Percentiles rank a stretch among this genome's conserved stretches.
phyloP scores from a whole-genome alignment of 2,113 vertebrate genomes.

The Aphyosemion australe region DNA sequence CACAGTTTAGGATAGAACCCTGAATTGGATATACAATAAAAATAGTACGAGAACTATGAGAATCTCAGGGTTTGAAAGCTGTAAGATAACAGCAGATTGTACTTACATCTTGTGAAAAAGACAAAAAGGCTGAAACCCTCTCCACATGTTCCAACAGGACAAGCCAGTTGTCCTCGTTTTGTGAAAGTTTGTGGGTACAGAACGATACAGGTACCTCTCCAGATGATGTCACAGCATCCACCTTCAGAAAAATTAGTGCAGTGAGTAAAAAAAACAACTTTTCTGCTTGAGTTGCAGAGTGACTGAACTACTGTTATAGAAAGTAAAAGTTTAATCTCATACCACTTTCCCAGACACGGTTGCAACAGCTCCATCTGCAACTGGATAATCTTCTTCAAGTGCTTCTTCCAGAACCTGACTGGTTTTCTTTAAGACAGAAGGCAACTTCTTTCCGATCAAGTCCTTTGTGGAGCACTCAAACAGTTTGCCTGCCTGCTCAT shows the following conservation, averaged over 20 bases:
- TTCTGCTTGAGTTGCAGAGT: not conserved
- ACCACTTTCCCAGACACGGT: conserved; percentile 88
- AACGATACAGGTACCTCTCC: conserved; percentile 83
- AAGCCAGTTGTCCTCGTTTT: conserved; percentile 70
- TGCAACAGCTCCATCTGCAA: conserved; percentile 68
- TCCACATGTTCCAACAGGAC: conserved; percentile 88
- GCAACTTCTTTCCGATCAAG: conserved; percentile 84
- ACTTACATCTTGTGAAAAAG: conserved; percentile 85
- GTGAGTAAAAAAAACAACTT: not conserved
- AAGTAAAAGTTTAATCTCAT: conserved; percentile 25
- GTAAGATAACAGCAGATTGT: not conserved
- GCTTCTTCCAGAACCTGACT: conserved; percentile 78
- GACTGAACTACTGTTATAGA: not conserved
- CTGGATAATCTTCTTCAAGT: conserved; percentile 78
- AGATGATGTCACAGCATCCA: conserved; percentile 78
- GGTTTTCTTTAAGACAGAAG: conserved; percentile 81
- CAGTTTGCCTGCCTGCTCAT: conserved; percentile 86
- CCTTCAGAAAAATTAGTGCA: conserved; percentile 65
- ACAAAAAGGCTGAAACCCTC: conserved; percentile 82
- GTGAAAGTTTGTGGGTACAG: conserved; percentile 77
- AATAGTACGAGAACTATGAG: not conserved
- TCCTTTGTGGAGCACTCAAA: conserved; percentile 82
- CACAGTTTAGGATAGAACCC: conserved; percentile 86
- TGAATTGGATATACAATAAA: conserved; percentile 38
- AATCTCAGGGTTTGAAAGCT: not conserved